A percentile compares a stretch with the other conserved stretches of the same genome.
These are phyloP conservation scores for Ianthella basta DNA, from an alignment of 37 sponge, comb jelly and placozoan genomes.

Conservation along the genomic window DNA sequence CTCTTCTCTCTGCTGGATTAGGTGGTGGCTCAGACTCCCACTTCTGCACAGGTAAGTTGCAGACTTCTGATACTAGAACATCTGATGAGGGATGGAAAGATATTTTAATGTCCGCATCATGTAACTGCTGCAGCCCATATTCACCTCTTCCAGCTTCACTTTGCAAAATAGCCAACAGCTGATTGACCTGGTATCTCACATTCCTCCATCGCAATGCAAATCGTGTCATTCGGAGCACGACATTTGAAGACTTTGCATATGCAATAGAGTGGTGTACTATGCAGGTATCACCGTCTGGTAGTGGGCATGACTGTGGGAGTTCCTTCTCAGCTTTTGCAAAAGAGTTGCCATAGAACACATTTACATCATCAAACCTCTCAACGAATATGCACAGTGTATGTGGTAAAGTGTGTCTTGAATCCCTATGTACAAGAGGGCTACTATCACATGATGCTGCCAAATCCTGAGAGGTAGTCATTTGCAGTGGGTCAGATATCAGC, in stretches of 20 bases:
- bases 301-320: not conserved
- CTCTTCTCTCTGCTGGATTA: not conserved
- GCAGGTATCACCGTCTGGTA: not conserved
- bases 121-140: not conserved
- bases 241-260: not conserved
- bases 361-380: not conserved
- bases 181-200: not conserved
- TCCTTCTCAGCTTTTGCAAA: not conserved
- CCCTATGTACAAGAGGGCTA: too few relatives aligned
- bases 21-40: not conserved
- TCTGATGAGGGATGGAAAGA: not conserved
- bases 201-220: not conserved
- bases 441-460: too few relatives aligned
- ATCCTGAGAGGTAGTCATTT: too few relatives aligned
- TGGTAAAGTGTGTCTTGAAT: not conserved
- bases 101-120: not conserved
- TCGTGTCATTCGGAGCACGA: not conserved
- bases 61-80: not conserved
- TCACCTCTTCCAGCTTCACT: not conserved
- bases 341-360: not conserved
- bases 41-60: not conserved
- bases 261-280: not conserved
- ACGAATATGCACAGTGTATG: not conserved
- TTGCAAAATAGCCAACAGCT: not conserved
- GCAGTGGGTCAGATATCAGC: too few relatives aligned